Conservation (phyloP, 1,140 invertebrate genomes). For the Drosophila miranda region DNA sequence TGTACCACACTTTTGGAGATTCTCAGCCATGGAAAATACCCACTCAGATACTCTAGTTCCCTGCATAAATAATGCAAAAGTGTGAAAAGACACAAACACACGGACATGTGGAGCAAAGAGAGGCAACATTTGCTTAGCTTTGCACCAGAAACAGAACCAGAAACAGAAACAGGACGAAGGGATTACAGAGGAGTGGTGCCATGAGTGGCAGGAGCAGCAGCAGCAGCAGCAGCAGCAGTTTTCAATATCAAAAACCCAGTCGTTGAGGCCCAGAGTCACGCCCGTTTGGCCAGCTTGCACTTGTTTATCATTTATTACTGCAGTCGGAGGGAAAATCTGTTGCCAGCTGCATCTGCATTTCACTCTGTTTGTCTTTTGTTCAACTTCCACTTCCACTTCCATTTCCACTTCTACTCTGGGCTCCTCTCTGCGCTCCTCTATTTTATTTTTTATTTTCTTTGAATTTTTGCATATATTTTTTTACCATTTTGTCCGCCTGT, state of each 20-base stretch:
- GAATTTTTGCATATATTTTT: conserved; percentile 48
- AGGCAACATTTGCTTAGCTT: conserved; percentile 37
- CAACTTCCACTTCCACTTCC: neutral
- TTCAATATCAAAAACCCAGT: conserved; percentile 56
- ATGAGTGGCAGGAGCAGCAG: neutral
- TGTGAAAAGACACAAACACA: conserved; percentile 37
- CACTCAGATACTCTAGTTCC: conserved; percentile 6
- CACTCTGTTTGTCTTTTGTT: conserved; percentile 43
- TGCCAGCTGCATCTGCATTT: conserved; percentile 39
- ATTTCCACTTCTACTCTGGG: neutral
- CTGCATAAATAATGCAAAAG: conserved; percentile 52
- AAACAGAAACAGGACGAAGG: too few relatives aligned
- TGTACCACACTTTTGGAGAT: too few relatives aligned
- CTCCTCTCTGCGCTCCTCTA: neutral
- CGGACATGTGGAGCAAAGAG: neutral
- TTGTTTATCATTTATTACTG: conserved; percentile 76
- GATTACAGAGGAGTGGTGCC: neutral
- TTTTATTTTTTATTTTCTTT: conserved; percentile 9
- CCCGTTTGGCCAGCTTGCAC: conserved; percentile 65
- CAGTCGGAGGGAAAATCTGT: conserved; percentile 58
- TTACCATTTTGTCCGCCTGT: conserved; percentile 5
- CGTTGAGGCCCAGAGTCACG: neutral
- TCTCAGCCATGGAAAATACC: neutral
- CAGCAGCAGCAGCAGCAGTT: conserved; percentile 18
- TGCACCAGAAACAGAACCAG: conserved; percentile 1